Evolutionary conservation across 2,113 vertebrate species (phyloP).

Genomic region (Reinhardtius hippoglossoides): DNA sequence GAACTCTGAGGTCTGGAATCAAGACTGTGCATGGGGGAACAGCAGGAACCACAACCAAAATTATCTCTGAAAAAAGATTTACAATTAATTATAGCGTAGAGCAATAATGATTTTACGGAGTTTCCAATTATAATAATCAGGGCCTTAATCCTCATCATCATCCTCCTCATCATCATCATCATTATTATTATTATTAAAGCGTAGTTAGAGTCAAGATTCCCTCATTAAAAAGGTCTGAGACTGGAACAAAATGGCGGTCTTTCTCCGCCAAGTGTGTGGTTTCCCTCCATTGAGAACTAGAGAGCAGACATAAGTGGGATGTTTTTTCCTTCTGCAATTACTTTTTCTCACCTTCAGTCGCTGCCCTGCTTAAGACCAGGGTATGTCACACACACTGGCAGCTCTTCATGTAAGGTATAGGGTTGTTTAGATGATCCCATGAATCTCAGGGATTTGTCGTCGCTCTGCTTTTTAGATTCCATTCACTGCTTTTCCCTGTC

Average conservation of each 20-base stretch:
- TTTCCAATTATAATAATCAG: slow-evolving; percentile 58
- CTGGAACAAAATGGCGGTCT: slow-evolving; percentile 33
- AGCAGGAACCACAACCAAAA: slow-evolving; percentile 40
- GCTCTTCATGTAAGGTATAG: slow-evolving; percentile 23
- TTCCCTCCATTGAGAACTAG: slow-evolving; percentile 56
- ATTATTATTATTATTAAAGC: slow-evolving; percentile 24
- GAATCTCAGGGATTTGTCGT: slow-evolving; percentile 13
- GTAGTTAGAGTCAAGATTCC: slow-evolving; percentile 29
- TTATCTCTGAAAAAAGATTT: slow-evolving; percentile 26
- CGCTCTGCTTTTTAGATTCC: slow-evolving; percentile 50
- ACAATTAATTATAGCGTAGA: slow-evolving; percentile 53
- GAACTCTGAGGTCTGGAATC: slow-evolving; percentile 34
- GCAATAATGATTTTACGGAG: slow-evolving; percentile 66
- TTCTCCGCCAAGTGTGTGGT: slow-evolving; percentile 47
- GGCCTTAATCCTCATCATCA: slow-evolving; percentile 35
- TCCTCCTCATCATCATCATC: slow-evolving; percentile 27
- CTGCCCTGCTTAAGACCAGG: slow-evolving; percentile 19
- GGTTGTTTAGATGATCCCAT: slow-evolving; percentile 1
- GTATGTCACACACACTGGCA: background rate
- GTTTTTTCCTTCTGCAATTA: slow-evolving; percentile 60
- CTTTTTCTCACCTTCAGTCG: slow-evolving; percentile 57
- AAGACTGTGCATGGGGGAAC: background rate
- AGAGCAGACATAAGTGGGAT: slow-evolving; percentile 60
- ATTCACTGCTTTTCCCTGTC: slow-evolving; percentile 19
- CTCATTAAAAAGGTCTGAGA: slow-evolving; percentile 15